Percentiles rank a stretch among this genome's conserved stretches.
Conservation (phyloP, 2,888 invertebrate genomes). For the Galeruca laticollis region DNA sequence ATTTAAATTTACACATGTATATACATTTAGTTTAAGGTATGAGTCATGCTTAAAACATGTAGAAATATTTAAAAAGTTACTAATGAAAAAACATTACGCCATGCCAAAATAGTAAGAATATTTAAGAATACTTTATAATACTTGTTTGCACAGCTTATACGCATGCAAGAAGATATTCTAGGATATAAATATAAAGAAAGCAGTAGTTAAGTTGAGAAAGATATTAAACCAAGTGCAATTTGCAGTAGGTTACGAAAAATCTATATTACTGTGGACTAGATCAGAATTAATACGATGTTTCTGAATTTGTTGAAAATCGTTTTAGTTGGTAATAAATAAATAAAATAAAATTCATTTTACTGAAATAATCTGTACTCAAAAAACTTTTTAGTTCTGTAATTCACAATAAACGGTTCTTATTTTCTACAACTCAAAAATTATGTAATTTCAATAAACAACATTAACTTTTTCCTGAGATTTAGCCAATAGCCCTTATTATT, state of each 20-base stretch:
- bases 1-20: constrained; percentile 31
- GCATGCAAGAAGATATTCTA: constrained; percentile 24
- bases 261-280: constrained; percentile 21
- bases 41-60: constrained; percentile 27
- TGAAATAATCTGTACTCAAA: too few species aligned
- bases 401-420: too few species aligned
- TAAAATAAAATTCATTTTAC: too few species aligned
- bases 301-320: constrained; percentile 28
- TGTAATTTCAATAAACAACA: too few species aligned
- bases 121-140: not conserved
- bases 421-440: too few species aligned
- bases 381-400: too few species aligned
- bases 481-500: too few species aligned
- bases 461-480: too few species aligned
- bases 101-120: constrained; percentile 28
- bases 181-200: constrained; percentile 24
- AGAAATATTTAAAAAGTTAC: constrained; percentile 16
- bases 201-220: constrained; percentile 13
- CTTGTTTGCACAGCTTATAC: constrained; percentile 4
- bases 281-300: constrained; percentile 5
- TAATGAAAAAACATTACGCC: constrained; percentile 9
- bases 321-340: too few species aligned
- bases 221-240: constrained; percentile 25
- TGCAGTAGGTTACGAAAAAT: constrained; percentile 20
- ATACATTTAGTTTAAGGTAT: constrained; percentile 28